Base-by-base conservation (phyloP, 2,888 invertebrate genomes). In the Furcula furcula region DNA sequence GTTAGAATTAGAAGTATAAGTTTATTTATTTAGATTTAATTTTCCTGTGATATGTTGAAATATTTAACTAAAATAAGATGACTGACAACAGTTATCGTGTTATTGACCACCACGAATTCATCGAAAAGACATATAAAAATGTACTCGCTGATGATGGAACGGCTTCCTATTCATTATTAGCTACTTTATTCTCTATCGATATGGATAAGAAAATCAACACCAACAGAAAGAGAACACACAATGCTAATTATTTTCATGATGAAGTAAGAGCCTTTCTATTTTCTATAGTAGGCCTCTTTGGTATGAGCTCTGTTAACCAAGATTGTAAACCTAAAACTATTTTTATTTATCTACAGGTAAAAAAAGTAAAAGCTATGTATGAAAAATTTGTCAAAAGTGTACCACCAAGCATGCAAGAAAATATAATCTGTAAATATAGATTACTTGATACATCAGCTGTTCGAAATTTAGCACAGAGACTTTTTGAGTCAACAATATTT, bases 241-340 rank as follows among this genome's bases (percentile, higher is more conserved):
- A 55, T 13, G 53, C 55, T 20, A 48, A 62, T 27, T 36, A 45
- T 15, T 39, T 65, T 20, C 36, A 59, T 27, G 48, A 62, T 41
- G 83, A 83, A 56, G 87, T 85, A 57, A 48, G 63, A 52, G 32
- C 3, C 43, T n/a, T n/a, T n/a, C n/a, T n/a, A n/a, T n/a, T n/a
- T n/a, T n/a, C n/a, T n/a, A n/a, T n/a, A n/a, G n/a, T n/a, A n/a
- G n/a, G n/a, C n/a, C n/a, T n/a, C n/a, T n/a, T n/a, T n/a, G n/a
- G n/a, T n/a, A n/a, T n/a, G n/a, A n/a, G n/a, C n/a, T n/a, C n/a
- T n/a, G n/a, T n/a, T n/a, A n/a, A n/a, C n/a, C n/a, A n/a, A n/a
- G n/a, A n/a, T n/a, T n/a, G n/a, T n/a, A n/a, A n/a, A n/a, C n/a
- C n/a, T n/a, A n/a, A n/a, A n/a, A n/a, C n/a, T n/a, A n/a, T n/a